phyloP scores from a whole-genome alignment of 2,113 vertebrate species.

The Sciurus niger region DNA sequence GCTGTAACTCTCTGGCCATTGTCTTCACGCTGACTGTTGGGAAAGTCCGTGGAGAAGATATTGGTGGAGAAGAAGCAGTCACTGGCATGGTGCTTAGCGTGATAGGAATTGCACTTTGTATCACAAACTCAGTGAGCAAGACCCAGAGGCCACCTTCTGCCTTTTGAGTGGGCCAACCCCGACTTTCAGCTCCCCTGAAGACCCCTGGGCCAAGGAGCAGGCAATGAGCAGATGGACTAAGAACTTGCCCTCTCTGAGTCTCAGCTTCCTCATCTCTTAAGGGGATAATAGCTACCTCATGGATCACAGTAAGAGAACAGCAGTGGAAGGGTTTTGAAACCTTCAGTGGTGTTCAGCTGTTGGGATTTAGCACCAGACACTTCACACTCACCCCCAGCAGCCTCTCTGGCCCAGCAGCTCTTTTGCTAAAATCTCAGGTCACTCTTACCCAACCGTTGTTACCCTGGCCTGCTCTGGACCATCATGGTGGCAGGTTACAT shows the following conservation, averaged over 20 bases:
- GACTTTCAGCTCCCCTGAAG: slow-evolving; percentile 25
- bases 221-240: neutral
- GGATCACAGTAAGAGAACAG: neutral
- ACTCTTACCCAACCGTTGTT: neutral
- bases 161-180: slow-evolving; percentile 29
- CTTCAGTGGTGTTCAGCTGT: neutral
- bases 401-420: neutral
- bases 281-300: slow-evolving; percentile 62
- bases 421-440: neutral
- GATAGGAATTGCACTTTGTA: slow-evolving; percentile 92
- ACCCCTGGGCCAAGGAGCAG: neutral
- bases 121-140: slow-evolving; percentile 89
- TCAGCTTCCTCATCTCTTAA: neutral
- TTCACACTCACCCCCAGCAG: neutral
- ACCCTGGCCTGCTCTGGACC: neutral
- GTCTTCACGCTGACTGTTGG: slow-evolving; percentile 94
- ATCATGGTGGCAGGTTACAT: neutral
- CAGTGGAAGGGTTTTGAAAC: neutral
- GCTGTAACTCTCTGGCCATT: slow-evolving; percentile 96
- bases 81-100: slow-evolving; percentile 93
- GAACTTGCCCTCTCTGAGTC: neutral
- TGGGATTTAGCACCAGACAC: neutral
- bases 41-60: slow-evolving; percentile 94
- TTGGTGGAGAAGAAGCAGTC: slow-evolving; percentile 93
- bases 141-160: neutral